Percentiles rank a stretch among this genome's conserved stretches.
Conservation (phyloP, 2,888 invertebrate genomes). For the Yponomeuta plumbellus region DNA sequence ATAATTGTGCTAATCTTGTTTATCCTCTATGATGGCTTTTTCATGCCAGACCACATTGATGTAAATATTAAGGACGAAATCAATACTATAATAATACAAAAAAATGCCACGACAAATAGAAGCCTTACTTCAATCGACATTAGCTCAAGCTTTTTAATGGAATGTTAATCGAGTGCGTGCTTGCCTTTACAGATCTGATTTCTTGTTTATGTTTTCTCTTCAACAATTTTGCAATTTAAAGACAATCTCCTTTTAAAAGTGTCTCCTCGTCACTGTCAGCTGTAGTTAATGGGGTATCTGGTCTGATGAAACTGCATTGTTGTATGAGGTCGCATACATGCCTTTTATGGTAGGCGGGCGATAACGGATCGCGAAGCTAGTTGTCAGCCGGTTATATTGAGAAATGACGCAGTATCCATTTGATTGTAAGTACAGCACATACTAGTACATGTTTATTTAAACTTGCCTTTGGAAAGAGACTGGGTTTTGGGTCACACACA, state of each 20-base stretch:
- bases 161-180: background rate
- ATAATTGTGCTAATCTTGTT: background rate
- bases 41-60: no score
- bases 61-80: no score
- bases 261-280: background rate
- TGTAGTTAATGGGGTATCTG: background rate
- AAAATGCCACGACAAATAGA: background rate
- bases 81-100: no score
- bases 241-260: background rate
- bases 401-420: slow-evolving; percentile 2
- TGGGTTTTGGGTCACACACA: background rate
- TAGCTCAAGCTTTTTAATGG: background rate
- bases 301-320: slow-evolving; percentile 15
- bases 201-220: background rate
- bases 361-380: slow-evolving; percentile 9
- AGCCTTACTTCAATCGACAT: background rate
- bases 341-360: slow-evolving; percentile 10
- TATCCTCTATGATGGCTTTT: no score
- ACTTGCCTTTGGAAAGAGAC: background rate
- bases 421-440: background rate
- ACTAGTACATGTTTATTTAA: slow-evolving; percentile 4
- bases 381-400: slow-evolving; percentile 8
- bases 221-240: background rate
- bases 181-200: slow-evolving; percentile 1
- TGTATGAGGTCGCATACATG: background rate